phyloP scores from a whole-genome alignment of 2,888 invertebrate species.

The Drosophila eohydei region DNA sequence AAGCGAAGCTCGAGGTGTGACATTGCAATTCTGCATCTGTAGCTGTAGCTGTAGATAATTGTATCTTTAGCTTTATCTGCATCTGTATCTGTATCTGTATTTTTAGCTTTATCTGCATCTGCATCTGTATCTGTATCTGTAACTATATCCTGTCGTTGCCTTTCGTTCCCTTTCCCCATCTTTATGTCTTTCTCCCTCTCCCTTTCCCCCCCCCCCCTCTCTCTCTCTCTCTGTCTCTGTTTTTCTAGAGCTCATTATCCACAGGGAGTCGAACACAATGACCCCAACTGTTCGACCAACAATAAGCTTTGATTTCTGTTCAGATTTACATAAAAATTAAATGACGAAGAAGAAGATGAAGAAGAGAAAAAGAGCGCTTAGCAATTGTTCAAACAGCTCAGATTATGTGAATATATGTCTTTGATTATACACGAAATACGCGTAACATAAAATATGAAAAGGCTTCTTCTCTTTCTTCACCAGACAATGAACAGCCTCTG shows the following conservation, averaged over 20 bases:
- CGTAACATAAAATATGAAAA: slow-evolving; percentile 1
- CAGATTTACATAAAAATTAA: slow-evolving; percentile 45
- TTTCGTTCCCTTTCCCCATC: not conserved
- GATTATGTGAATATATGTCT: slow-evolving; percentile 31
- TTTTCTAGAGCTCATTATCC: not conserved
- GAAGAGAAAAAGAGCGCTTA: slow-evolving; percentile 37
- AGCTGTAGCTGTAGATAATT: not conserved
- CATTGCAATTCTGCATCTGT: not conserved
- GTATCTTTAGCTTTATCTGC: not conserved
- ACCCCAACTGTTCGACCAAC: slow-evolving; percentile 40
- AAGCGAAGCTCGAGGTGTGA: not conserved
- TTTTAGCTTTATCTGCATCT: not conserved
- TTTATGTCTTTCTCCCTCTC: not conserved
- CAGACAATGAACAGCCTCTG: not conserved
- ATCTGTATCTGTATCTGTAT: slow-evolving; percentile 11
- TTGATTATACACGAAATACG: slow-evolving; percentile 30
- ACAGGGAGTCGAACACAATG: slow-evolving; percentile 33
- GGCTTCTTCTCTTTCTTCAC: not conserved
- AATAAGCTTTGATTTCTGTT: slow-evolving; percentile 59
- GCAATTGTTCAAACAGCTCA: slow-evolving; percentile 32
- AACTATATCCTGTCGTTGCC: not conserved
- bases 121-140: not conserved
- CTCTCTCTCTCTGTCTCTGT: not conserved
- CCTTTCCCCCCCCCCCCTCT: not conserved
- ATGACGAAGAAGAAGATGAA: not conserved